These are phyloP conservation scores for Parambassis ranga DNA, from an alignment of 2,797 vertebrate species.

Conservation along the genomic window DNA sequence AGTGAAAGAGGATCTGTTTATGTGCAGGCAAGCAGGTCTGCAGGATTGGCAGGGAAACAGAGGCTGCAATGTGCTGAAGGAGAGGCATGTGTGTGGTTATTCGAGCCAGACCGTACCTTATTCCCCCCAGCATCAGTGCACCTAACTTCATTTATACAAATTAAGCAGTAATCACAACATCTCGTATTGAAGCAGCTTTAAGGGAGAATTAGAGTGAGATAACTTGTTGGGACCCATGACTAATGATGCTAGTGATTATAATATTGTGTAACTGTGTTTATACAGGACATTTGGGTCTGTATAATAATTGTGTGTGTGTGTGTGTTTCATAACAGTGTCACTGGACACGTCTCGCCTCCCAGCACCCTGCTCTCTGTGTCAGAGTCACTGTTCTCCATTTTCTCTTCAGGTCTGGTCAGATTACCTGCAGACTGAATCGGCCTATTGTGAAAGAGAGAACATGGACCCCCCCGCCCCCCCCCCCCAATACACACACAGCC, in stretches of 20 bases:
- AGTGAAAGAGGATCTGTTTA: conserved; percentile 62
- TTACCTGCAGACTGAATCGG: conserved; percentile 65
- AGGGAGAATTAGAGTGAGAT: background rate
- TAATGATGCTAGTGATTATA: background rate
- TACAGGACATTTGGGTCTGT: background rate
- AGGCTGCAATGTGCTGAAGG: conserved; percentile 46
- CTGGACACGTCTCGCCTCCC: conserved; percentile 22
- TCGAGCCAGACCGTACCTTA: background rate
- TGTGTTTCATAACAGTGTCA: conserved; percentile 39
- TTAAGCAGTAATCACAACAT: background rate
- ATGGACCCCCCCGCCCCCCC: conserved; percentile 40
- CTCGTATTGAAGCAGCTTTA: background rate
- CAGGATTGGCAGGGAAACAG: conserved; percentile 43
- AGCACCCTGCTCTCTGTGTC: conserved; percentile 67
- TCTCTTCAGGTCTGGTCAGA: conserved; percentile 55
- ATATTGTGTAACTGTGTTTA: conserved; percentile 13
- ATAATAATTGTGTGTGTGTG: background rate
- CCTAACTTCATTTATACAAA: background rate
- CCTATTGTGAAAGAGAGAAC: conserved; percentile 60
- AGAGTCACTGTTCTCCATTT: conserved; percentile 49
- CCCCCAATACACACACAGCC: background rate
- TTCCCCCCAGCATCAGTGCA: background rate
- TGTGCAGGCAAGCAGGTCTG: conserved; percentile 34
- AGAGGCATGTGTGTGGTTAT: background rate
- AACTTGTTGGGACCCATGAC: background rate